phyloP scores from a whole-genome alignment of 1,140 invertebrate genomes.

The Drosophila sechellia region DNA sequence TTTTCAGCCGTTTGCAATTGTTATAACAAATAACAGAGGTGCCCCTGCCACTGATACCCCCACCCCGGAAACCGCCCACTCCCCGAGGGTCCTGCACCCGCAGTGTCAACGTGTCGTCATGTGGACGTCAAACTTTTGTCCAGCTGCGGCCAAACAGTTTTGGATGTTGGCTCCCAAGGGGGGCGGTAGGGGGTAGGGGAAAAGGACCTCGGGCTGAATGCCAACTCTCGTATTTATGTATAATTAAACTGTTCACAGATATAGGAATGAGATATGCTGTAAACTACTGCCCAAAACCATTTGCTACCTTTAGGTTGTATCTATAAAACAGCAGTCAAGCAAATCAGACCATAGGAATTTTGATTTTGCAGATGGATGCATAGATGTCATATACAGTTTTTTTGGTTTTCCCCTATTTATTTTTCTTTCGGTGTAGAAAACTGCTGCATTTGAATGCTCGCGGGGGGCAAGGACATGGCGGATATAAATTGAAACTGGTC shows the following conservation, averaged over 20 bases:
- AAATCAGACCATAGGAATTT: no score
- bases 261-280: not conserved
- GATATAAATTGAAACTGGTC: slow-evolving; percentile 59
- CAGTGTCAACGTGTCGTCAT: slow-evolving; percentile 72
- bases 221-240: slow-evolving; percentile 36
- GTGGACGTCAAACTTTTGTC: slow-evolving; percentile 79
- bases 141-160: slow-evolving; percentile 63
- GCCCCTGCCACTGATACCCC: not conserved
- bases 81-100: slow-evolving; percentile 35
- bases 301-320: not conserved
- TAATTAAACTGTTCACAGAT: slow-evolving; percentile 48
- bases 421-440: slow-evolving; percentile 17
- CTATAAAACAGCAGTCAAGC: no score
- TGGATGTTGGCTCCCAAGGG: slow-evolving; percentile 13
- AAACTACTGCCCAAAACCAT: not conserved
- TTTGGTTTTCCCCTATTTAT: no score
- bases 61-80: not conserved
- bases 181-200: no score
- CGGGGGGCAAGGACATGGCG: slow-evolving; percentile 50
- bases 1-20: slow-evolving; percentile 66
- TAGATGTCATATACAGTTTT: not conserved
- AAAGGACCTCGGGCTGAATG: slow-evolving; percentile 9
- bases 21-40: slow-evolving; percentile 79
- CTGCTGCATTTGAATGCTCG: slow-evolving; percentile 44
- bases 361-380: not conserved